Conservation (phyloP, 2,113 vertebrate genomes). For the Nannobrachium achirus region DNA sequence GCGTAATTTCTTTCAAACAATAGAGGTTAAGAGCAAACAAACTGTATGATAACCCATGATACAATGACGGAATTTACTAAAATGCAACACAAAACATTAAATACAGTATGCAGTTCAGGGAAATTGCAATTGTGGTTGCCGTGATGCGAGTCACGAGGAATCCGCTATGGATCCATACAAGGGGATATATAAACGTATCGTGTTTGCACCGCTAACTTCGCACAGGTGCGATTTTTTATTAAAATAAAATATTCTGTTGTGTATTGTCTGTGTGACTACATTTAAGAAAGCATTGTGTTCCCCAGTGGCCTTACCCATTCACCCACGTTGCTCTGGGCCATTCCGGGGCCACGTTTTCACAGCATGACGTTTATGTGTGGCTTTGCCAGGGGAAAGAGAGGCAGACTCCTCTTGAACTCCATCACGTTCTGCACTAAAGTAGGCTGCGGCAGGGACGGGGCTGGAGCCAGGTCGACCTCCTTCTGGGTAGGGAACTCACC, state of each 20-base stretch:
- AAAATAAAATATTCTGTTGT: slow-evolving; percentile 62
- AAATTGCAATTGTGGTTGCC: slow-evolving; percentile 48
- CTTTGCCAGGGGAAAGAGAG: slow-evolving; percentile 94
- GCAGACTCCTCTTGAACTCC: slow-evolving; percentile 95
- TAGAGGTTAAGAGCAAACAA: slow-evolving; percentile 51
- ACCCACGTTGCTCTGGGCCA: slow-evolving; percentile 10
- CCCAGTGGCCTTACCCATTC: background rate
- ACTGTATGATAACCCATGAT: slow-evolving; percentile 79
- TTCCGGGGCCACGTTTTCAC: slow-evolving; percentile 83
- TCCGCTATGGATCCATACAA: slow-evolving; percentile 79
- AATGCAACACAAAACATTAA: slow-evolving; percentile 20
- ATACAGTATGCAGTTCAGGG: background rate
- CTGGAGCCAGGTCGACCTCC: slow-evolving; percentile 92
- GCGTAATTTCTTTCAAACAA: slow-evolving; percentile 25
- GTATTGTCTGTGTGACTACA: background rate
- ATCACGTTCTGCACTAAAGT: slow-evolving; percentile 92
- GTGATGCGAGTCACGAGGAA: slow-evolving; percentile 68
- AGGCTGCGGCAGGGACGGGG: slow-evolving; percentile 95
- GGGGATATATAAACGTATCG: too few relatives aligned
- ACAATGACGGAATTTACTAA: slow-evolving; percentile 65
- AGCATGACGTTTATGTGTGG: slow-evolving; percentile 98
- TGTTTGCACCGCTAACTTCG: too few relatives aligned
- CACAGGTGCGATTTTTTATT: too few relatives aligned
- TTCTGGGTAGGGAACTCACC: slow-evolving; percentile 96
- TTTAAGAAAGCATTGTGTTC: background rate